A percentile compares a stretch with the other conserved stretches of the same genome.
Evolutionary conservation across 2,113 vertebrate species (phyloP).

Genomic region (Psittacus erithacus): DNA sequence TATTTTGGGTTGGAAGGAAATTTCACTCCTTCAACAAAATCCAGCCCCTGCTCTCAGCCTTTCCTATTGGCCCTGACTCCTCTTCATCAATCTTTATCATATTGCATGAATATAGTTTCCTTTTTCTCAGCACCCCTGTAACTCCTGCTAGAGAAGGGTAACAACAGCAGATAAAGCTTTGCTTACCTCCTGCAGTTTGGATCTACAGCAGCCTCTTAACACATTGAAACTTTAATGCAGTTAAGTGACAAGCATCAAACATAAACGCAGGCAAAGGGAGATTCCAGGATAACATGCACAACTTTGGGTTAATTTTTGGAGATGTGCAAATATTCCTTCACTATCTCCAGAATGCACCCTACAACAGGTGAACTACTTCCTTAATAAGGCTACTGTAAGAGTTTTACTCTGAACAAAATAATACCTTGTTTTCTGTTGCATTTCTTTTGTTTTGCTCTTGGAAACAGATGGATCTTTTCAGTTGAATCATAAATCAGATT

Average conservation of each 20-base stretch:
- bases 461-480: conserved; percentile 34
- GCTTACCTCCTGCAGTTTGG: not conserved
- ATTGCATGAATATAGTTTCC: not conserved
- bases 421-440: not conserved
- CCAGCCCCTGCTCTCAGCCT: not conserved
- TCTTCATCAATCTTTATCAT: not conserved
- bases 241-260: not conserved
- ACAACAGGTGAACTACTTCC: not conserved
- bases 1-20: not conserved
- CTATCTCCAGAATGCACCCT: not conserved
- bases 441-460: not conserved
- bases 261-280: not conserved
- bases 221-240: not conserved
- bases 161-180: not conserved
- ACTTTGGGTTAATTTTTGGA: not conserved
- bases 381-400: not conserved
- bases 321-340: not conserved
- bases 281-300: not conserved
- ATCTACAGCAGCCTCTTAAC: not conserved
- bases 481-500: conserved; percentile 28
- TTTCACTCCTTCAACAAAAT: not conserved
- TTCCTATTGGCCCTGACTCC: not conserved
- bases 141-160: not conserved
- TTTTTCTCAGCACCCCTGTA: not conserved
- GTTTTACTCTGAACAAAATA: not conserved